Percentiles rank a stretch among this genome's conserved stretches.
phyloP scores from a whole-genome alignment of 1,140 invertebrate species.

The Drosophila baimaii region DNA sequence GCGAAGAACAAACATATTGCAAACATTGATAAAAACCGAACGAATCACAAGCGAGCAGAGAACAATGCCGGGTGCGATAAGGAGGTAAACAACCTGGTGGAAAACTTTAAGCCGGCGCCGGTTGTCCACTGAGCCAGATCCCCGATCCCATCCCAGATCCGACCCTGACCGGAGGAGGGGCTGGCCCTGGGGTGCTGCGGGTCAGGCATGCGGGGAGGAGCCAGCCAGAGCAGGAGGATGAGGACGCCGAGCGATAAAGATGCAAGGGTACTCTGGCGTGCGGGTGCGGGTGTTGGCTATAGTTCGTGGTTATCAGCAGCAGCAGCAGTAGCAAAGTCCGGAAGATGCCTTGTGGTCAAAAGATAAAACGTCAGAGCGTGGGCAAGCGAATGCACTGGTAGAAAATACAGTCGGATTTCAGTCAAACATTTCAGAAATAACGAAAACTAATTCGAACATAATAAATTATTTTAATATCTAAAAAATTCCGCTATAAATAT shows the following conservation, averaged over 20 bases:
- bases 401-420: background rate
- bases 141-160: conserved; percentile 4
- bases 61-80: conserved; percentile 71
- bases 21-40: conserved; percentile 59
- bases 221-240: conserved; percentile 33
- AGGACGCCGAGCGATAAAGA: conserved; percentile 51
- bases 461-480: no score
- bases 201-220: conserved; percentile 31
- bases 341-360: conserved; percentile 62
- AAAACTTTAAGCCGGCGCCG: conserved; percentile 69
- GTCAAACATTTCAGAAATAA: background rate
- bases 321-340: conserved; percentile 53
- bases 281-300: conserved; percentile 33
- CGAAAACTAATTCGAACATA: no score
- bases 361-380: conserved; percentile 54
- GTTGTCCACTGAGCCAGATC: conserved; percentile 7
- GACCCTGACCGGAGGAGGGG: conserved; percentile 9
- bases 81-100: conserved; percentile 74
- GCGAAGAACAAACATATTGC: conserved; percentile 60
- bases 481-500: no score
- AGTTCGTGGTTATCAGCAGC: conserved; percentile 29
- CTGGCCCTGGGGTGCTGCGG: conserved; percentile 34
- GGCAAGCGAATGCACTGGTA: conserved; percentile 3
- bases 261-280: conserved; percentile 41
- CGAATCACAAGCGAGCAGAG: conserved; percentile 23